Base-by-base conservation (phyloP, 2,888 invertebrate genomes). In the Serrognathus titanus region DNA sequence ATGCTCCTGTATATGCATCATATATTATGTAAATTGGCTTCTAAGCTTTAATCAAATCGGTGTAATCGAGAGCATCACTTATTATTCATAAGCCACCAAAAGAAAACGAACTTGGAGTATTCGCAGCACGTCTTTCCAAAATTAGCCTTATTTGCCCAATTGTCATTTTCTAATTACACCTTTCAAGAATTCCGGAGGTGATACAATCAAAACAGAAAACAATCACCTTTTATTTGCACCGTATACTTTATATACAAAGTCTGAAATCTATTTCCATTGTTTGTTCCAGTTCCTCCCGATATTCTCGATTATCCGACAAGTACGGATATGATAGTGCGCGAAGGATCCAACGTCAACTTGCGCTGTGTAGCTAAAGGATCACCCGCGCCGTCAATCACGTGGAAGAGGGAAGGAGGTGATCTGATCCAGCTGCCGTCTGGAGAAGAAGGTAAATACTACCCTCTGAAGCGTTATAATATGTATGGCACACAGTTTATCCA, bases 361-460 rank as follows among this genome's bases (percentile, higher is more conserved):
- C 83, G 87, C 11, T 96, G 95, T 74, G 91, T 90, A 10, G 95
- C 94, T 0, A 90, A 89, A 52, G 93, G 95, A 4, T 88, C 90
- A 12, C 95, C 95, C 0, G 80, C 85, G 51, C 95, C 96, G 0
- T 86, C 83, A 10, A 92, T 95, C 63, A 90, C 88, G 54, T 96
- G 96, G 96, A 82, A 90, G 62, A 82, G 92, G 39, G 94, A 94
- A 75, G 88, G 88, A 57, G 89, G 89, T 13, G 83, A 85, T 46
- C 79, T 85, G 39, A 81, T 88, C 59, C 83, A 82, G 39, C 75
- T 87, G 57, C 80, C 84, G 54, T 84, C 83, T 64, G 88, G 87
- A 47, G 80, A 83, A 67, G 85, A 87, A 82, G 88, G 89, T 89
- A 76, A 62, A 57, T 55, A 51, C 39, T 36, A 13, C 24, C 24